Conservation (phyloP, 2,797 vertebrate species). For the Aplochiton taeniatus region DNA sequence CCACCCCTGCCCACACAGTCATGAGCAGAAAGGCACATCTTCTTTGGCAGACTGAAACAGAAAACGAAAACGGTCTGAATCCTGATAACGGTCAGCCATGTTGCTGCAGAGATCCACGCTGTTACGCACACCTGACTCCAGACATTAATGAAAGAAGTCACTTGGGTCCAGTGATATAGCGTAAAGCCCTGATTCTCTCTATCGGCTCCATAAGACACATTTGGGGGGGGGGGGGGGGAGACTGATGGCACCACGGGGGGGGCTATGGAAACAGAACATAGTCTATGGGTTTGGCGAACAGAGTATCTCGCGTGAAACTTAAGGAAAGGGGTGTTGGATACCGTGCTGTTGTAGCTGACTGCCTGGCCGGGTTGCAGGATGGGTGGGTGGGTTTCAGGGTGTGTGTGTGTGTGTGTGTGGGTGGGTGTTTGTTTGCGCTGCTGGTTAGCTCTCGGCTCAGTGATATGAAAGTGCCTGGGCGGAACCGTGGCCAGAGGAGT, state of each 20-base stretch:
- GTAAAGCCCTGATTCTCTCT: slow-evolving; percentile 27
- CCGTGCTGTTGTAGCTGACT: too few species aligned
- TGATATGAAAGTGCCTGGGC: slow-evolving; percentile 59
- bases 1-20: neutral
- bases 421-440: slow-evolving; percentile 51
- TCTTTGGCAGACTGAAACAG: neutral
- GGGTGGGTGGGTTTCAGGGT: neutral
- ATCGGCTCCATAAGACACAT: slow-evolving; percentile 25
- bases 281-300: too few species aligned
- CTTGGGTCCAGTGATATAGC: slow-evolving; percentile 21
- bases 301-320: too few species aligned
- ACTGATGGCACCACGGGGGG: slow-evolving; percentile 8
- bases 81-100: slow-evolving; percentile 8
- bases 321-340: too few species aligned
- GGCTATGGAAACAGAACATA: neutral
- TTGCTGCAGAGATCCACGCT: slow-evolving; percentile 20
- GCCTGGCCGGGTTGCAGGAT: neutral
- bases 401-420: too few species aligned
- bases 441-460: slow-evolving; percentile 46
- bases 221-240: slow-evolving; percentile 23
- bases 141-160: neutral
- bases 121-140: neutral
- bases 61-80: slow-evolving; percentile 19
- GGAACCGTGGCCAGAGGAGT: slow-evolving; percentile 67
- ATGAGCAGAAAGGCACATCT: slow-evolving; percentile 19